Evolutionary conservation across 2,113 vertebrate species (phyloP).

Genomic region (Crotalus helleri): DNA sequence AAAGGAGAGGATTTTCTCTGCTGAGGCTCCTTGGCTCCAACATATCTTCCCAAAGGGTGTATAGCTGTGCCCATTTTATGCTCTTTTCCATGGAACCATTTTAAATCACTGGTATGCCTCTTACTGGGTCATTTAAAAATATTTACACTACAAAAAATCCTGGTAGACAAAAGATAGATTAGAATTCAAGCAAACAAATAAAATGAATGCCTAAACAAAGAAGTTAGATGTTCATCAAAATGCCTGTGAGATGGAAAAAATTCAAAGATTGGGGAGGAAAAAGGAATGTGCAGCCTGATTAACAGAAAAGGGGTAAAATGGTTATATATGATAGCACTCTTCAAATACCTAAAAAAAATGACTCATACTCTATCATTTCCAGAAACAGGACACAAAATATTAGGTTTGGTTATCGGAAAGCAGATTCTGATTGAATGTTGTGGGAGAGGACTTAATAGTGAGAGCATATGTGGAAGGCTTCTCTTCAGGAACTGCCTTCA

Average conservation of each 20-base stretch:
- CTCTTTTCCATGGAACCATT: not conserved
- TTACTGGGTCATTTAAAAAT: not conserved
- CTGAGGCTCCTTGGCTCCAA: no score
- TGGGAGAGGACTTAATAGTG: not conserved
- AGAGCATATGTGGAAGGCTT: not conserved
- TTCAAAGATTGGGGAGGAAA: not conserved
- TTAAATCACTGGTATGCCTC: not conserved
- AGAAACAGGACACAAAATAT: not conserved
- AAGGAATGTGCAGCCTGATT: not conserved
- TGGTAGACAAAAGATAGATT: not conserved
- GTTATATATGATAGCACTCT: not conserved
- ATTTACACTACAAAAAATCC: not conserved
- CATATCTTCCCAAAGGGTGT: not conserved
- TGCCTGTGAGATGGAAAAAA: not conserved
- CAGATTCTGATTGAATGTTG: not conserved
- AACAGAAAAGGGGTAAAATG: not conserved
- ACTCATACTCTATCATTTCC: not conserved
- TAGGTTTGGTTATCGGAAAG: not conserved
- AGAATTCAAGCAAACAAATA: not conserved
- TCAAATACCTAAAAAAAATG: not conserved
- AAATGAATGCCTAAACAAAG: not conserved
- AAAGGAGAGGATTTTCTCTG: not conserved
- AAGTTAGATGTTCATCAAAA: not conserved
- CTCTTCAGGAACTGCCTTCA: not conserved
- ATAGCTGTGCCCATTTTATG: not conserved